Percentiles rank a stretch among this genome's conserved stretches.
phyloP scores from a whole-genome alignment of 1,140 invertebrate species.

The Bradysia coprophila region DNA sequence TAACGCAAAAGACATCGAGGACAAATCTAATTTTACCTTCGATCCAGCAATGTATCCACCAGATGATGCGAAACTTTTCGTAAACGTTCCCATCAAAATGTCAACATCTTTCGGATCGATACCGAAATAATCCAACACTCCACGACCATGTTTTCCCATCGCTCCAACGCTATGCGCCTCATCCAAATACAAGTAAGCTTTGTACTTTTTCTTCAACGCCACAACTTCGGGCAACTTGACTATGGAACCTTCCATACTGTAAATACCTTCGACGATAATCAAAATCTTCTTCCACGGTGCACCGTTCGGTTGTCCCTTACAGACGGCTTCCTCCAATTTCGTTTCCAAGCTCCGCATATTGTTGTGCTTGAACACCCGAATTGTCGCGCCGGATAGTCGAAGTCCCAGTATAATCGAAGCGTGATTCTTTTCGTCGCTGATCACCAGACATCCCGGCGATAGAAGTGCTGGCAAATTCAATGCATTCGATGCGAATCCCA shows the following conservation, averaged over 20 bases:
- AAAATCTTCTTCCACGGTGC: constrained; percentile 83
- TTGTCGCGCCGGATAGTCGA: constrained; percentile 68
- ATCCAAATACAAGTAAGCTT: constrained; percentile 84
- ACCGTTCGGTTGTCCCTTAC: constrained; percentile 61
- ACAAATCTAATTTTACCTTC: constrained; percentile 28
- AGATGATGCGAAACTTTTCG: constrained; percentile 71
- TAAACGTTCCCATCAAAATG: constrained; percentile 80
- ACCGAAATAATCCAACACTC: constrained; percentile 50
- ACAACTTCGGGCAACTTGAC: constrained; percentile 78
- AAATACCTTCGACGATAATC: constrained; percentile 89
- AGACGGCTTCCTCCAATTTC: constrained; percentile 54
- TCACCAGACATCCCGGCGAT: constrained; percentile 64
- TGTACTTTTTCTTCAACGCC: constrained; percentile 87
- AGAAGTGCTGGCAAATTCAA: constrained; percentile 80
- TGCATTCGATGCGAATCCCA: constrained; percentile 98
- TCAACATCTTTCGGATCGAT: constrained; percentile 79
- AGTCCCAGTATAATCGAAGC: constrained; percentile 89
- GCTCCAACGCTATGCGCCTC: constrained; percentile 96
- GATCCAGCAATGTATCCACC: constrained; percentile 95
- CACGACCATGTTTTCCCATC: constrained; percentile 70
- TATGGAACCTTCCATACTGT: constrained; percentile 97
- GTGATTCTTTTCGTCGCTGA: constrained; percentile 95
- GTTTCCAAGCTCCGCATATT: constrained; percentile 76
- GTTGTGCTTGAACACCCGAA: constrained; percentile 82
- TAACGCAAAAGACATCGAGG: constrained; percentile 3